Evolutionary conservation across 2,113 vertebrate species (phyloP), one percentile per base, ranked within the genome.

Genomic region (Hirundichthys speculiger): DNA sequence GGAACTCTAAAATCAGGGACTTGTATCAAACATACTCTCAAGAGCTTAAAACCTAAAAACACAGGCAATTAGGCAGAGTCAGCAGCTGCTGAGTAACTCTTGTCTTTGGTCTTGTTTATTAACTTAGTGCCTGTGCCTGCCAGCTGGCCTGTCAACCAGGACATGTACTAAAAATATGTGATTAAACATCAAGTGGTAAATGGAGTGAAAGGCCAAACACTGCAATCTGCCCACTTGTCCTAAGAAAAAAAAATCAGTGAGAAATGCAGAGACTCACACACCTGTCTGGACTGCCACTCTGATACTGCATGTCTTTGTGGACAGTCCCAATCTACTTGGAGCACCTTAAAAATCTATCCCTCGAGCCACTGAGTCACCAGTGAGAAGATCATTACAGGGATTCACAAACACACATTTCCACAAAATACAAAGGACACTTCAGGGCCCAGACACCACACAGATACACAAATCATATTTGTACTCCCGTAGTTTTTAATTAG

Each of bases 191-290:
- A 74, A 73, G 56, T 60, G 73, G 58, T 88, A 90, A 91, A 93
- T 88, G 82, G 82, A 90, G 89, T 72, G 66, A 85, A 92, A 92
- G 73, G 66, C 75, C 86, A 92, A 92, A 93, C 86, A 87, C 27
- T 48, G 77, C 78, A 83, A 75, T 85, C 82, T 86, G 80, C 66
- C 58, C 64, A 64, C 73, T 77, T 85, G 24, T 59, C 57, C 73
- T 41, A 51, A 57, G 63, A 82, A 75, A 75, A 75, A 75, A 48
- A 55, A 60, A 52, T 53, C 60, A 10, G 15, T 58, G 40, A 73
- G 69, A 66, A 65, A 54, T 3, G n/a, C 53, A 45, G 48, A 66
- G 77, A 83, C 27, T 67, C 73, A 54, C 51, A 39, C 53, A 67
- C 34, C 55, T 54, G 40, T 68, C 69, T 69, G 50, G 63, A 45